phyloP scores from a whole-genome alignment of 1,140 invertebrate species.

The Ladona fulva region DNA sequence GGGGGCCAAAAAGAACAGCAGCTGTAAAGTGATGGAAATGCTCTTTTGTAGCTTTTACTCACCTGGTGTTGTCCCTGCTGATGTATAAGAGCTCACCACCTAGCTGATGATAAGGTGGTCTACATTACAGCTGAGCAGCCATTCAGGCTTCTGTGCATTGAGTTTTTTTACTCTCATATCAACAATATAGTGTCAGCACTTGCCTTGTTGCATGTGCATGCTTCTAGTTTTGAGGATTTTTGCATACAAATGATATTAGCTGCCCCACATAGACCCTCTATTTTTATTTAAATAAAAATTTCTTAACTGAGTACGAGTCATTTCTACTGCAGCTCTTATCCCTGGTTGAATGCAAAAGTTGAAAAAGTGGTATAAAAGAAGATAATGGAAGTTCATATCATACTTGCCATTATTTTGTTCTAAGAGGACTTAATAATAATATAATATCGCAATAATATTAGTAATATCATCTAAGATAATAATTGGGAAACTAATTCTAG shows the following conservation, averaged over 20 bases:
- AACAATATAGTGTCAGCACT: slow-evolving; percentile 6
- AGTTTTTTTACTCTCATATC: slow-evolving; percentile 6
- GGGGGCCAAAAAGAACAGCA: not conserved
- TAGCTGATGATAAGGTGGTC: not conserved
- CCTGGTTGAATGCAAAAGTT: not conserved
- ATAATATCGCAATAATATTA: too few species aligned
- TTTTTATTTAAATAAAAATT: slow-evolving; percentile 11
- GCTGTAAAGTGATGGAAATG: not conserved
- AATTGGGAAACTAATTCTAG: too few species aligned
- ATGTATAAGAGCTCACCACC: not conserved
- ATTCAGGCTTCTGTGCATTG: not conserved
- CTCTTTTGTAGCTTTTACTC: not conserved
- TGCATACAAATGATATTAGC: slow-evolving; percentile 6
- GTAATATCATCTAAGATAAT: too few species aligned
- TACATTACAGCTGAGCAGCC: not conserved
- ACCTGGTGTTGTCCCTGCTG: not conserved
- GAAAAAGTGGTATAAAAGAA: too few species aligned
- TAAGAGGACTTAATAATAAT: too few species aligned
- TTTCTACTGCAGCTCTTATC: not conserved
- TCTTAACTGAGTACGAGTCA: slow-evolving; percentile 6
- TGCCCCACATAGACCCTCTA: not conserved
- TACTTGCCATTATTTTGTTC: too few species aligned
- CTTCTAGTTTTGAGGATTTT: slow-evolving; percentile 10
- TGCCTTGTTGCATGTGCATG: slow-evolving; percentile 3
- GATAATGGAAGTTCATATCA: too few species aligned